Base-by-base conservation (phyloP, 2,888 invertebrate genomes). In the Isotomurus palustris region DNA sequence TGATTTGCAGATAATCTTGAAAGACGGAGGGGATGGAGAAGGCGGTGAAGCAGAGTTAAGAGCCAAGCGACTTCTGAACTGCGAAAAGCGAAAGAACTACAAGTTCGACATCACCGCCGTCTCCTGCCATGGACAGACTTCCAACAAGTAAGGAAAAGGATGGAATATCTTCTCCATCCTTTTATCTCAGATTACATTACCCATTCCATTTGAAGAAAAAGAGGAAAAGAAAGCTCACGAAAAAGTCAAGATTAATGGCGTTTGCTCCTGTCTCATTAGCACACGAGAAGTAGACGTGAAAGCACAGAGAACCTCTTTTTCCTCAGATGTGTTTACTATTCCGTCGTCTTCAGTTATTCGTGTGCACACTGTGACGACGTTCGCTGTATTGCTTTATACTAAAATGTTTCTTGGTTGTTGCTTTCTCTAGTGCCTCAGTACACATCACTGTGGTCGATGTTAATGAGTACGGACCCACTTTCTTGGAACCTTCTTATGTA, bases 381-480 rank as follows among this genome's bases (percentile, higher is more conserved):
- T n/a, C n/a, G n/a, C n/a, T n/a, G n/a, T n/a, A n/a, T n/a, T n/a
- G n/a, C n/a, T n/a, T n/a, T n/a, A n/a, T n/a, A n/a, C n/a, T n/a
- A n/a, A n/a, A n/a, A n/a, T n/a, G n/a, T n/a, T n/a, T n/a, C n/a
- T 48, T 45, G 36, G 36, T 28, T 41, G 35, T 8, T 28, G 28
- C 17, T n/a, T 24, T 65, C 77, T 76, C 1, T 81, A 91, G 92
- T 72, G 92, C 91, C 2, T 90, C 91, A 35, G 91, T 94, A 52
- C 90, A 91, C 78, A 91, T 97, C 72, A 89, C 90, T 21, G 94
- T 97, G 62, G 87, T 90, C 58, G 96, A 96, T 78, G 92, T 94
- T 70, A 96, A 96, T 79, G 94, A 95, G 76, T 94, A 88, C 78
- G 87, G 91, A 25, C 96, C 96, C 2, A 86, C 86, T 62, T 96